Conservation (phyloP, 1,140 invertebrate genomes). For the Caenorhabditis inopinata region DNA sequence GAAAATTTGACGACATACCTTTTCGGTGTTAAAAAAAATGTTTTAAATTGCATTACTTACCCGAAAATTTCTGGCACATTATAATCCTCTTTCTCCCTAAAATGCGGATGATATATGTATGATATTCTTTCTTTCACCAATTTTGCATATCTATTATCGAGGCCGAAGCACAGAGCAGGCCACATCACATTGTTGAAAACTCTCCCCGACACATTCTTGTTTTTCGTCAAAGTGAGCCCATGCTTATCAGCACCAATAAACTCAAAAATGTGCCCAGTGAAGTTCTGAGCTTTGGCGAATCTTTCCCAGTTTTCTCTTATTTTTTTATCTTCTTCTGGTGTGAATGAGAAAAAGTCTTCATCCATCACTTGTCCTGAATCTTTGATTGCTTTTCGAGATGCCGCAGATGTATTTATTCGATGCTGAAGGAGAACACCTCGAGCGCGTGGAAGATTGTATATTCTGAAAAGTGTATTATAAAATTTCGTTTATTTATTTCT, state of each 20-base stretch:
- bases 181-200: not conserved
- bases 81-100: not conserved
- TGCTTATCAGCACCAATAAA: not conserved
- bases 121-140: not conserved
- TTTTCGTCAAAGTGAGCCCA: not conserved
- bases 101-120: not conserved
- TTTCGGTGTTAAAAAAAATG: too few species aligned
- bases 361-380: not conserved
- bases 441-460: not conserved
- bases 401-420: not conserved
- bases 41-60: too few species aligned
- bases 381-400: not conserved
- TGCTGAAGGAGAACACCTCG: not conserved
- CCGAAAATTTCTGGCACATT: not conserved
- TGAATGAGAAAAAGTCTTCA: conserved; percentile 17
- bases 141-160: not conserved
- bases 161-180: not conserved
- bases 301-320: not conserved
- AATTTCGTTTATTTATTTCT: too few species aligned
- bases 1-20: too few species aligned
- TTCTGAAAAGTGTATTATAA: not conserved
- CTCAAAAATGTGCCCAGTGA: not conserved
- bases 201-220: not conserved
- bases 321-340: not conserved
- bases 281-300: not conserved